Evolutionary conservation across 2,888 invertebrate genomes (phyloP).

Genomic region (Belgica antarctica): DNA sequence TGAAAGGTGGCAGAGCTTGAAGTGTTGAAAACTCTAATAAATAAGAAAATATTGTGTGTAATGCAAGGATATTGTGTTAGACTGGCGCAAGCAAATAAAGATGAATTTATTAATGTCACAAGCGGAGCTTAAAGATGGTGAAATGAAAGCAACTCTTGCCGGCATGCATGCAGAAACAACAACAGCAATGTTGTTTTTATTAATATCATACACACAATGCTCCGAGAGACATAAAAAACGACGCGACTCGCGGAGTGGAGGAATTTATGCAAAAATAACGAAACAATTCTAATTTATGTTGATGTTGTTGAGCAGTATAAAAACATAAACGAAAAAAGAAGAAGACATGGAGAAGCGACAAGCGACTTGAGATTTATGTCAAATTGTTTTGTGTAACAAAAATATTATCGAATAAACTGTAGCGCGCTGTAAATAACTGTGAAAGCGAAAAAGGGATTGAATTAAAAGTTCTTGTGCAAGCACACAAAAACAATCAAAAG

Average conservation of each 20-base stretch:
- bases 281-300: constrained; percentile 41
- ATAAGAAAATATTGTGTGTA: constrained; percentile 26
- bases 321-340: background rate
- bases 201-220: constrained; percentile 35
- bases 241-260: constrained; percentile 32
- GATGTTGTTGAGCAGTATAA: constrained; percentile 15
- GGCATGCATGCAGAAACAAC: background rate
- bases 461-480: too few species aligned
- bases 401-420: too few species aligned
- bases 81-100: constrained; percentile 35
- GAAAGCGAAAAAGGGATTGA: too few species aligned
- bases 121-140: background rate
- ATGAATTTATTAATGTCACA: constrained; percentile 42
- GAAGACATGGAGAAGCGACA: background rate
- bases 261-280: constrained; percentile 40
- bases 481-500: too few species aligned
- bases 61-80: background rate
- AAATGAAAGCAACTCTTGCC: constrained; percentile 16
- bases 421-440: too few species aligned
- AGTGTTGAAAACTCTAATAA: constrained; percentile 29
- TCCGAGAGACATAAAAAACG: constrained; percentile 38
- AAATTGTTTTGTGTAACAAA: constrained; percentile 1
- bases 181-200: constrained; percentile 34
- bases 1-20: background rate
- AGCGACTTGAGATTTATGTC: constrained; percentile 35